Evolutionary conservation across 2,888 invertebrate genomes (phyloP), one percentile per base, ranked within the genome.

Genomic region (Ochropleura plecta): DNA sequence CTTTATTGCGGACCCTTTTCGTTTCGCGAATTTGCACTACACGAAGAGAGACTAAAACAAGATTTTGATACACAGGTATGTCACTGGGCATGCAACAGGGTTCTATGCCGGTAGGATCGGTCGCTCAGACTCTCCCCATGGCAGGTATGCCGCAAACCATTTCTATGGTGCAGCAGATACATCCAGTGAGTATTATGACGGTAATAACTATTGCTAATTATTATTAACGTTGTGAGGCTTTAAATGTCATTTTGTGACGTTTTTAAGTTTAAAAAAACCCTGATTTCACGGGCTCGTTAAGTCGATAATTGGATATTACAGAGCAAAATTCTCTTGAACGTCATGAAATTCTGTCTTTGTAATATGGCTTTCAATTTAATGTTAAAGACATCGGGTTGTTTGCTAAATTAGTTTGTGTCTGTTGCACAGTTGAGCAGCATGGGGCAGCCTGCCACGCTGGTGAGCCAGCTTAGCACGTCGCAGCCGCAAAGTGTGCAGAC

Each of bases 31-130:
- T 16, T 30, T 16, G 12, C 12, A n/a, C 30, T n/a, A 42, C 10
- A 44, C 12, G 1, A n/a, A 30, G 14, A 20, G n/a, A 46, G 20
- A 66, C 63, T 57, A 9, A 81, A 20, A 5, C 1, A 14, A 9
- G n/a, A 5, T 7, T 66, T 51, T 49, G 0, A 4, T 73, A 85
- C 20, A 40, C 91, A 96, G 97, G 97, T 44, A 97, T 98, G 97
- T 95, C 97, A 1, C 93, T 97, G 83, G 97, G 97, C 10, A 95
- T 97, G 93, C 97, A 96, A 67, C 96, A 97, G 74, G 97, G 97
- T 0, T 96, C 97, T 0, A 95, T 98, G 96, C 97, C 98, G 0
- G 97, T 97, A 0, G 97, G 97, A 0, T 97, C 97, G 0, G 97
- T 98, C 75, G 96, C 97, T 18, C 97, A 96, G 73, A 92, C 95